Evolutionary conservation across 2,113 vertebrate species (phyloP).

Genomic region (Mormyrus lacerda): DNA sequence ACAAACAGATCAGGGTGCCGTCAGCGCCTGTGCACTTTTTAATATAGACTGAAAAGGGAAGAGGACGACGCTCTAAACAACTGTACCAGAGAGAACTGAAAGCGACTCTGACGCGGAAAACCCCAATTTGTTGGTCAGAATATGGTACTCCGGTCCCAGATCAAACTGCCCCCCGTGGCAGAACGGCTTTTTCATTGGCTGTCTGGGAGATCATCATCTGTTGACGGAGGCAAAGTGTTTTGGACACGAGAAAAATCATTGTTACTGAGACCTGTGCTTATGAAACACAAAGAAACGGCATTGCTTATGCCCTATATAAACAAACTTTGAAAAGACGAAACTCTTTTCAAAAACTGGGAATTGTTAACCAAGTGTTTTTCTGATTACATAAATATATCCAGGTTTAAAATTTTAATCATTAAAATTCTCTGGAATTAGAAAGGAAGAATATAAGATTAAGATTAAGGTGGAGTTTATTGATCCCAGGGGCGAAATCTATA

Average conservation of each 20-base stretch:
- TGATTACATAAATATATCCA: neutral
- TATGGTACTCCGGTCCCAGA: neutral
- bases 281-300: neutral
- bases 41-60: neutral
- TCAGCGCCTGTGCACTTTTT: neutral
- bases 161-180: neutral
- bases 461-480: neutral
- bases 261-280: neutral
- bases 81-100: neutral
- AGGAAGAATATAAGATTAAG: neutral
- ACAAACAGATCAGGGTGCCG: neutral
- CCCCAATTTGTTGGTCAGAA: neutral
- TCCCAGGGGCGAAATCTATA: neutral
- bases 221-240: neutral
- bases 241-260: neutral
- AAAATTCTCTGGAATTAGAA: neutral
- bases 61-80: neutral
- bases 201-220: neutral
- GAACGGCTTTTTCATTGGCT: neutral
- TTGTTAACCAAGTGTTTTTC: neutral
- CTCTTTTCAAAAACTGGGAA: neutral
- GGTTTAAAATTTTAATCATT: neutral
- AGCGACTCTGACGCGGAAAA: neutral
- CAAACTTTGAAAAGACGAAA: neutral
- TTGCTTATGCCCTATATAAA: neutral